These are phyloP conservation scores for Chlorospingus flavigularis DNA, from an alignment of 2,797 vertebrate species.

Conservation along the genomic window DNA sequence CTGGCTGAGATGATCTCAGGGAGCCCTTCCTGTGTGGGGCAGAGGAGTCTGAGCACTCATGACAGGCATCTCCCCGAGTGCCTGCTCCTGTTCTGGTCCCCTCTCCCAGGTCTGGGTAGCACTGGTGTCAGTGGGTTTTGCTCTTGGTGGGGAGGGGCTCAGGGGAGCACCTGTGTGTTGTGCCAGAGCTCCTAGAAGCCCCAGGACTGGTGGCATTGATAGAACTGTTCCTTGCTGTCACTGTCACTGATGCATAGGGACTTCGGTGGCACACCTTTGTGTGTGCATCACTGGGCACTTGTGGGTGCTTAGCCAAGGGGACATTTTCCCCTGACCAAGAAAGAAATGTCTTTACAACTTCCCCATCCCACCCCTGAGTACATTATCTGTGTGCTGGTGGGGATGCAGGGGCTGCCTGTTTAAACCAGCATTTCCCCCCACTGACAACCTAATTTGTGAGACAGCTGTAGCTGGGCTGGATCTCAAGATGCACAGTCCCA, in stretches of 20 bases:
- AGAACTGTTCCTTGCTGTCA: not conserved
- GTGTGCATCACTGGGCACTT: not conserved
- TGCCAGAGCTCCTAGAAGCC: not conserved
- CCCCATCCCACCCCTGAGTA: not conserved
- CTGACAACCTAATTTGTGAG: not conserved
- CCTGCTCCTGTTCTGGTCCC: not conserved
- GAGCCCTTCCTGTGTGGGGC: rapidly evolving
- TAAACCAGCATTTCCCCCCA: not conserved
- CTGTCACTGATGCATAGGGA: not conserved
- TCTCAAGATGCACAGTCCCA: not conserved
- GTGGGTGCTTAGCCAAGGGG: not conserved
- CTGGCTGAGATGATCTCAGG: not conserved
- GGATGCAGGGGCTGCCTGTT: not conserved
- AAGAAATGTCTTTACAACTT: not conserved
- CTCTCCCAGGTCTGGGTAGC: not conserved
- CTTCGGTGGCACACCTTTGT: rapidly evolving
- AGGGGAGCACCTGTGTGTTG: not conserved
- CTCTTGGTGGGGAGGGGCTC: not conserved
- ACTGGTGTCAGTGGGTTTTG: not conserved
- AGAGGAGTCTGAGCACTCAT: not conserved
- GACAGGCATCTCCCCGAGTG: not conserved
- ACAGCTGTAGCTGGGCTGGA: not conserved
- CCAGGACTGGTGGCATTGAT: not conserved
- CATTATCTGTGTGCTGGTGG: not conserved
- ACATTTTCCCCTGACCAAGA: not conserved